Evolutionary conservation across 2,797 vertebrate species (phyloP), one percentile per base, ranked within the genome.

Genomic region (Simalia tracyae): DNA sequence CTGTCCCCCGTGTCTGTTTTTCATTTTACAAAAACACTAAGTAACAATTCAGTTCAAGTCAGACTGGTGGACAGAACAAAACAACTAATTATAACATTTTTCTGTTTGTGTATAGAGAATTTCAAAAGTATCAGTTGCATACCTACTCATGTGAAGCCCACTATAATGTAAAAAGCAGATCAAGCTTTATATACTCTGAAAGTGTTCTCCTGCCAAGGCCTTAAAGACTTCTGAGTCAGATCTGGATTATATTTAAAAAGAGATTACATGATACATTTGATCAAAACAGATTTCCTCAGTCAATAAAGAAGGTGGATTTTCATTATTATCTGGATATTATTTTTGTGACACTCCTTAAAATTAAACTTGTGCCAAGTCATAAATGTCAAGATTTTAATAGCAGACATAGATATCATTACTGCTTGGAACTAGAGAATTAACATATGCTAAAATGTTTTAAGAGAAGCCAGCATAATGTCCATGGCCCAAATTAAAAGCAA

Each of bases 301-400:
- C 60, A 56, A 54, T 31, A 56, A 14, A 54, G 24, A 63, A 64
- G 15, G 12, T 84, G 59, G 7, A 54, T 88, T 68, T 57, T 54
- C 54, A 87, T 36, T 81, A 59, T 88, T 12, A 54, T 86, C 57
- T 76, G 84, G 56, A 76, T 63, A 56, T 63, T 72, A 76, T 64
- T 64, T 90, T 46, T 87, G 85, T 61, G 50, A 87, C 81, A 93
- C 7, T 46, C 31, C 4, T 66, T 86, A n/a, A 91, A 72, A 1
- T 85, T 31, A 93, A 87, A 89, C 87, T 86, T 50, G 36, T 15
- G 66, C 10, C 61, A 72, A 94, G 50, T 9, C 14, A 61, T 9
- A 63, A 89, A 92, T 88, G 86, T 91, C 86, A 91, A 88, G 46
- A 87, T 26, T 91, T 91, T 91, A 88, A 50, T 63, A 64, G 68